Evolutionary conservation across 1,140 invertebrate species (phyloP).

Genomic region (Heliconius hewitsoni): DNA sequence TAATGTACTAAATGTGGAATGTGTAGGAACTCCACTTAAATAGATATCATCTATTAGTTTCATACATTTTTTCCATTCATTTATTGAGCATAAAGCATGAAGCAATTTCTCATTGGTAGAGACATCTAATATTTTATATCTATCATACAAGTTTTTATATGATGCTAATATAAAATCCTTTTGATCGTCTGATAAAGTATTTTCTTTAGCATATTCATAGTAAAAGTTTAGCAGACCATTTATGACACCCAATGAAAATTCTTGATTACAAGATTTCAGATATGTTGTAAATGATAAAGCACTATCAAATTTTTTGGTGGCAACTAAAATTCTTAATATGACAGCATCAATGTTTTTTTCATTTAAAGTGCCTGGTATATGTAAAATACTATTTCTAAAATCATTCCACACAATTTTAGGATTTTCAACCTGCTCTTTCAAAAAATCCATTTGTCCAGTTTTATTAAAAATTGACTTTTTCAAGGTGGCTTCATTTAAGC

Average conservation of each 20-base stretch:
- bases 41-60: constrained; percentile 83
- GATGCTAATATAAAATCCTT: constrained; percentile 81
- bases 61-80: constrained; percentile 83
- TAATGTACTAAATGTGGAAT: constrained; percentile 72
- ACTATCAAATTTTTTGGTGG: constrained; percentile 65
- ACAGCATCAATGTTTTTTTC: constrained; percentile 81
- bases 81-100: constrained; percentile 83
- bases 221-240: constrained; percentile 82
- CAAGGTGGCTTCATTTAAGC: neutral
- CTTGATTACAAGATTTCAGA: constrained; percentile 72
- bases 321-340: constrained; percentile 80
- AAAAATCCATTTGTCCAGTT: constrained; percentile 56
- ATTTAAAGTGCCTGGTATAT: constrained; percentile 63
- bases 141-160: constrained; percentile 79
- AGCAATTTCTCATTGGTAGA: constrained; percentile 83
- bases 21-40: constrained; percentile 59
- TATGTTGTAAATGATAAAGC: constrained; percentile 83
- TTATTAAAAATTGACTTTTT: constrained; percentile 23
- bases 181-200: constrained; percentile 72
- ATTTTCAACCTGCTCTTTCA: constrained; percentile 47
- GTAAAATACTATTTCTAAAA: constrained; percentile 60
- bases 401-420: constrained; percentile 55
- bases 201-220: constrained; percentile 59
- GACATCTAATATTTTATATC: constrained; percentile 83
- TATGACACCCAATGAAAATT: constrained; percentile 80